Evolutionary conservation across 2,888 invertebrate genomes (phyloP).

Genomic region (Melikaiella ostensackeni): DNA sequence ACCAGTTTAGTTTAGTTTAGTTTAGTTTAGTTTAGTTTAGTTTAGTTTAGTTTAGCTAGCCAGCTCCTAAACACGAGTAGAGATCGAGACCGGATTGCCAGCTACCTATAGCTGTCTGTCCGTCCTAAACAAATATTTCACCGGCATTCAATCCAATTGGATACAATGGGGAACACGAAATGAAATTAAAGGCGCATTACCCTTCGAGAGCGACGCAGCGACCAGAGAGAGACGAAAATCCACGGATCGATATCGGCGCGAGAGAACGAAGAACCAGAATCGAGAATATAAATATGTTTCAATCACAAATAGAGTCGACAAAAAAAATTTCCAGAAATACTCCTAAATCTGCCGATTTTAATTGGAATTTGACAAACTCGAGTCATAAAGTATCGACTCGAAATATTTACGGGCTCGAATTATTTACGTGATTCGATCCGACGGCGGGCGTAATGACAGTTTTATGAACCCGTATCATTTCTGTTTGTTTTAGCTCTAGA

Average conservation of each 20-base stretch:
- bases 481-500: not conserved
- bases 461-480: not conserved
- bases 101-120: conserved; percentile 35
- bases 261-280: conserved; percentile 20
- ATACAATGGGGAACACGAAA: conserved; percentile 64
- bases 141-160: conserved; percentile 69
- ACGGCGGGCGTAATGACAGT: conserved; percentile 36
- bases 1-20: too few relatives aligned
- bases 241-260: conserved; percentile 52
- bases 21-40: not conserved
- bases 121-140: conserved; percentile 71
- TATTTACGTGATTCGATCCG: not conserved
- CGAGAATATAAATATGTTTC: conserved; percentile 18
- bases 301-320: conserved; percentile 20
- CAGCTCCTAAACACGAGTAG: conserved; percentile 42
- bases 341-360: conserved; percentile 31
- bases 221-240: conserved; percentile 47
- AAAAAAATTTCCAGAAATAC: conserved; percentile 3
- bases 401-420: conserved; percentile 34
- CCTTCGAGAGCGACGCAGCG: conserved; percentile 43
- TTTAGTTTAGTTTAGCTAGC: conserved; percentile 25
- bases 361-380: conserved; percentile 36
- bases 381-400: conserved; percentile 18
- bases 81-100: conserved; percentile 30
- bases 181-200: conserved; percentile 68